Conservation (phyloP, 2,888 invertebrate genomes). For the Cryptosula pallasiana region DNA sequence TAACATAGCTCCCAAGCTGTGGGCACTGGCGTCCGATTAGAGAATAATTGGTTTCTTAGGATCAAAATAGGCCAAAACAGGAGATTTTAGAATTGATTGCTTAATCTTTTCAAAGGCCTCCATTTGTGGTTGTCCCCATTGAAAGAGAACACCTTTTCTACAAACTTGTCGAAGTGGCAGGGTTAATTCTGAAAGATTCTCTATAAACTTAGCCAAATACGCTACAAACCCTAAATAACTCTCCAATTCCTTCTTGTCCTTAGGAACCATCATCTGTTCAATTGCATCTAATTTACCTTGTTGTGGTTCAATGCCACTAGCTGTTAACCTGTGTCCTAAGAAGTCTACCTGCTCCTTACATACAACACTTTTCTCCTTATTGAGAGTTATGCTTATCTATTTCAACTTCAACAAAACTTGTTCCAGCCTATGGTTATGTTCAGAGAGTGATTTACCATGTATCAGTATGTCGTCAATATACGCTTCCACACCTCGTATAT, state of each 20-base stretch:
- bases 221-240: conserved; percentile 10
- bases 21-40: neutral
- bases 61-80: neutral
- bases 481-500: neutral
- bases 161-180: neutral
- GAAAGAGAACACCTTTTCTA: neutral
- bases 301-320: neutral
- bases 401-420: neutral
- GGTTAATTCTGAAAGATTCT: conserved; percentile 8
- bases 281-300: conserved; percentile 3
- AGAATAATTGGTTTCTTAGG: neutral
- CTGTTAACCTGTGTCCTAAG: neutral
- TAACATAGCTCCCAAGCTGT: neutral
- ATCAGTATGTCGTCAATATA: neutral
- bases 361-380: neutral
- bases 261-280: neutral
- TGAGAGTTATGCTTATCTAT: neutral
- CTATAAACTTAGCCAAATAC: neutral
- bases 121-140: neutral
- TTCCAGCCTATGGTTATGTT: neutral
- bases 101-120: conserved; percentile 1
- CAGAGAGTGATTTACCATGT: neutral
- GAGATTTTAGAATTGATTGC: neutral
- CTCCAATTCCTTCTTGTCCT: neutral
- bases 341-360: neutral